These are phyloP conservation scores for Agapornis canus DNA, from an alignment of 2,797 vertebrate species.

Conservation along the genomic window DNA sequence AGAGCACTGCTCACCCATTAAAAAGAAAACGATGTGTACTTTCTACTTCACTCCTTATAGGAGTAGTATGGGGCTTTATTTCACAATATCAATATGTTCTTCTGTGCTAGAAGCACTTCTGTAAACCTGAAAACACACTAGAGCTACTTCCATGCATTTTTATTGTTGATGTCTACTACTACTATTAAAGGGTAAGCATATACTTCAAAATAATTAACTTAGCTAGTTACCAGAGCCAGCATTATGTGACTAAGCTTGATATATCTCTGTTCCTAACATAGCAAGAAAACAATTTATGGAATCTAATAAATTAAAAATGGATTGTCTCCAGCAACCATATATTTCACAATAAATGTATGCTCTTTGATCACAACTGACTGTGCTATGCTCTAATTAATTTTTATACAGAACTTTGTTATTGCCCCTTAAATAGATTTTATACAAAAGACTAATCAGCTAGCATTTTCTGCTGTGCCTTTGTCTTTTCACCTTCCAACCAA, in stretches of 20 bases:
- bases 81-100: background rate
- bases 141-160: background rate
- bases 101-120: background rate
- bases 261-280: constrained; percentile 49
- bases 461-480: constrained; percentile 44
- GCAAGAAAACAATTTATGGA: constrained; percentile 71
- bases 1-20: background rate
- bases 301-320: constrained; percentile 69
- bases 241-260: constrained; percentile 58
- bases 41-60: background rate
- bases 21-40: background rate
- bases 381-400: constrained; percentile 66
- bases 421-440: constrained; percentile 33
- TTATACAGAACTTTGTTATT: constrained; percentile 52
- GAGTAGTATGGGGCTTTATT: background rate
- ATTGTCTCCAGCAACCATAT: constrained; percentile 54
- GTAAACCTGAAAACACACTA: background rate
- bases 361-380: constrained; percentile 63
- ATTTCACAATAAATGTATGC: constrained; percentile 48
- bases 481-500: constrained; percentile 49
- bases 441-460: constrained; percentile 54
- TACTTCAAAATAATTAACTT: constrained; percentile 63
- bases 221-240: constrained; percentile 50
- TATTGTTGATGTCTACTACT: background rate
- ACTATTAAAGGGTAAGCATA: constrained; percentile 27